Percentiles rank a stretch among this genome's conserved stretches.
phyloP scores from a whole-genome alignment of 2,888 invertebrate species.

The Opisthograptis luteolata region DNA sequence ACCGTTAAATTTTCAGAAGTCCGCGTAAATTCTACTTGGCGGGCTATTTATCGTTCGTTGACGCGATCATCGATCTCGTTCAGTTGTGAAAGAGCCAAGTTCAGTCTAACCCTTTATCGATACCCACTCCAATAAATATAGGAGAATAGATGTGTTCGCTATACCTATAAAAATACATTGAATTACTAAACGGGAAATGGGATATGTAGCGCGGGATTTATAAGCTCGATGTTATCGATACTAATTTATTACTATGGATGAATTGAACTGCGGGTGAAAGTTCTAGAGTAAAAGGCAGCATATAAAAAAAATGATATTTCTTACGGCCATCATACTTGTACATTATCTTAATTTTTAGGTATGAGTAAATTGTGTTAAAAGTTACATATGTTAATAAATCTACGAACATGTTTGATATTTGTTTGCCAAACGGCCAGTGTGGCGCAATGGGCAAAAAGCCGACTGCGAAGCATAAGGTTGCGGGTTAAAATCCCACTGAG shows the following conservation, averaged over 20 bases:
- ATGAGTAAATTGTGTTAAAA: too few species aligned
- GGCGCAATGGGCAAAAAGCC: too few species aligned
- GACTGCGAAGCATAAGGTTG: too few species aligned
- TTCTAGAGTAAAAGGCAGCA: too few species aligned
- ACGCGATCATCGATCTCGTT: constrained; percentile 37
- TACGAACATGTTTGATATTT: too few species aligned
- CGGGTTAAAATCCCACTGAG: too few species aligned
- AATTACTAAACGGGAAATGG: constrained; percentile 6
- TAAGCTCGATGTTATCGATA: constrained; percentile 6
- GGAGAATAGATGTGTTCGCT: constrained; percentile 2
- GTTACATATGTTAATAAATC: too few species aligned
- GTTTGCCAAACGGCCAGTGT: too few species aligned
- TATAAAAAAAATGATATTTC: too few species aligned
- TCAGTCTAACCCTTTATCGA: constrained; percentile 25
- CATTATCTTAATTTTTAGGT: too few species aligned
- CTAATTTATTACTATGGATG: not conserved
- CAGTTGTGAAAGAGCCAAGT: constrained; percentile 41
- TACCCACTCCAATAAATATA: constrained; percentile 17
- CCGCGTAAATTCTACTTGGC: constrained; percentile 18
- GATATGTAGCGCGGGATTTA: not conserved
- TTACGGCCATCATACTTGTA: too few species aligned
- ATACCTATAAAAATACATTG: constrained; percentile 12
- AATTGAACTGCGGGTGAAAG: too few species aligned
- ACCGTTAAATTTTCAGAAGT: constrained; percentile 5
- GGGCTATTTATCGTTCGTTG: constrained; percentile 24